Conservation (phyloP, 2,113 vertebrate species). For the Lethenteron reissneri region DNA sequence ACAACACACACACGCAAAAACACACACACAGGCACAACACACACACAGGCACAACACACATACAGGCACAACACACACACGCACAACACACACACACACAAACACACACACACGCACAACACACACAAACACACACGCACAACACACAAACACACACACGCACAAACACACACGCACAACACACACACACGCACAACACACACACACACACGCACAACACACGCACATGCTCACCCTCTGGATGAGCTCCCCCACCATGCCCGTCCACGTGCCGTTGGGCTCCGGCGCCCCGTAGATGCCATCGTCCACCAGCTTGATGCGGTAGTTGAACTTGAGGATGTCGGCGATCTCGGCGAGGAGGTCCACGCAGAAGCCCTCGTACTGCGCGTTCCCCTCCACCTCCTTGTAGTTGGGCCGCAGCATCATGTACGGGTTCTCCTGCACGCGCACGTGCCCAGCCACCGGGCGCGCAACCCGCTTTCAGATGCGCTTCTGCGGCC, state of each 20-base stretch:
- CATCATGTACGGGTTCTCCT: slow-evolving; percentile 81
- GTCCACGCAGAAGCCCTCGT: slow-evolving; percentile 76
- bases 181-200: neutral
- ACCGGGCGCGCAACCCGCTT: neutral
- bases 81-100: neutral
- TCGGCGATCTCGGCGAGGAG: slow-evolving; percentile 54
- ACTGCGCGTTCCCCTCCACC: slow-evolving; percentile 55
- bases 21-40: neutral
- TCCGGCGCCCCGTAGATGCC: slow-evolving; percentile 57
- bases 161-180: neutral
- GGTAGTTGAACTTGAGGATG: slow-evolving; percentile 54
- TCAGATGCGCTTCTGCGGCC: neutral
- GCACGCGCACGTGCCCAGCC: slow-evolving; percentile 15
- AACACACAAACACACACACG: neutral
- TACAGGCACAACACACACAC: neutral
- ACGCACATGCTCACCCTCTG: slow-evolving; percentile 37
- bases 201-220: neutral
- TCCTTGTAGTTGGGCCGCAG: slow-evolving; percentile 49
- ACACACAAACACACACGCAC: neutral
- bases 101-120: neutral
- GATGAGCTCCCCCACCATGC: slow-evolving; percentile 79
- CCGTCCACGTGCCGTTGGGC: slow-evolving; percentile 68
- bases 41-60: neutral
- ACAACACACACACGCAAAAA: neutral
- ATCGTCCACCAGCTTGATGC: slow-evolving; percentile 58